phyloP scores from a whole-genome alignment of 2,888 invertebrate genomes.

The Lissocephala sabroskyi region DNA sequence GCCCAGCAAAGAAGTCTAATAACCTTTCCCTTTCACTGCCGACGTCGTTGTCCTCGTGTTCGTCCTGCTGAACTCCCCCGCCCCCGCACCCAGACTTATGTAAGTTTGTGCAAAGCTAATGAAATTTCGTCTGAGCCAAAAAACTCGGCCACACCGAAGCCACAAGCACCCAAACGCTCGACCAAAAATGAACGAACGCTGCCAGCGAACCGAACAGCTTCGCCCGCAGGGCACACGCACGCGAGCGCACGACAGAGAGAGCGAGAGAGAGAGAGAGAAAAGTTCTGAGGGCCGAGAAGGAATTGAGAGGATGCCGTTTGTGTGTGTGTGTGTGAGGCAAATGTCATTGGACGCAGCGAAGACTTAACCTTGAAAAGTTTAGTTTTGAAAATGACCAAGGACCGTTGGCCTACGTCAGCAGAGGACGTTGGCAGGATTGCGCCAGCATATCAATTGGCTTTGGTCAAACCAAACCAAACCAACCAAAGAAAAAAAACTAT shows the following conservation, averaged over 20 bases:
- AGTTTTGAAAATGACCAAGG: too few species aligned
- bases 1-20: constrained; percentile 50
- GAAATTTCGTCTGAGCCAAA: constrained; percentile 27
- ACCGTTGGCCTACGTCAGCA: too few species aligned
- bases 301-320: constrained; percentile 11
- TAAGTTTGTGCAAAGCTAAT: constrained; percentile 30
- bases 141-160: too few species aligned
- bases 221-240: constrained; percentile 11
- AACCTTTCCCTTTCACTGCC: constrained; percentile 62
- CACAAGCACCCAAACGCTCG: too few species aligned
- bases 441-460: constrained; percentile 49
- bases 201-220: too few species aligned
- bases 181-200: too few species aligned
- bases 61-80: constrained; percentile 15
- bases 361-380: constrained; percentile 67
- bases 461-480: too few species aligned
- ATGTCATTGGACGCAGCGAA: constrained; percentile 63
- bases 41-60: constrained; percentile 12
- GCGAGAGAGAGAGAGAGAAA: constrained; percentile 1
- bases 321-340: constrained; percentile 12
- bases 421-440: not conserved
- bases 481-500: constrained; percentile 1
- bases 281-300: too few species aligned
- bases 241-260: constrained; percentile 40
- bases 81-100: constrained; percentile 24